phyloP scores from a whole-genome alignment of 35 echinoderm and acorn worm species.

The Anneissia japonica region DNA sequence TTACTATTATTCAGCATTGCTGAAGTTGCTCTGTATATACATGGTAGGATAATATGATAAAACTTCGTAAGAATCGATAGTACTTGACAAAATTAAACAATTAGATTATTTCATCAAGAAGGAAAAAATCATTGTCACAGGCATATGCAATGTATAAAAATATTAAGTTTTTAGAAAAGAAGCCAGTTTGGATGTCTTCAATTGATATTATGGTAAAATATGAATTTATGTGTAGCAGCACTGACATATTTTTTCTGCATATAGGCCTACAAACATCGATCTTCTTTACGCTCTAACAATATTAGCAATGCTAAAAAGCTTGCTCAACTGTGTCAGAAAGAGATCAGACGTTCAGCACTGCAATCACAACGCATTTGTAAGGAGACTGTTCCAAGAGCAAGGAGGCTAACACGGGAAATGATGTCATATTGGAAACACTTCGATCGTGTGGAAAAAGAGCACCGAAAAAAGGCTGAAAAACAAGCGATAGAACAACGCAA shows the following conservation, averaged over 20 bases:
- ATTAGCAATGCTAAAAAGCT: constrained; percentile 88
- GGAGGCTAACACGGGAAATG: constrained; percentile 94
- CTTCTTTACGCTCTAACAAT: constrained; percentile 78
- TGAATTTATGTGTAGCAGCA: too few species aligned
- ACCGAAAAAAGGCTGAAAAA: constrained; percentile 89
- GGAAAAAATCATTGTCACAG: too few species aligned
- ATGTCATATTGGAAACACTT: constrained; percentile 96
- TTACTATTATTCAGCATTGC: too few species aligned
- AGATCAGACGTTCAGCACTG: constrained; percentile 72
- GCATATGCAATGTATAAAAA: too few species aligned
- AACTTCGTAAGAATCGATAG: too few species aligned
- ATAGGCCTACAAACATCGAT: constrained; percentile 87
- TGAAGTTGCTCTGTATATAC: too few species aligned
- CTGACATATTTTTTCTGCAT: neutral
- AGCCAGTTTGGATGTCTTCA: too few species aligned
- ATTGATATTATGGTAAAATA: too few species aligned
- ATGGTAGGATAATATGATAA: too few species aligned
- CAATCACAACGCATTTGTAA: constrained; percentile 87
- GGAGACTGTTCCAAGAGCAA: constrained; percentile 77
- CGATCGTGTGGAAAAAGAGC: constrained; percentile 94
- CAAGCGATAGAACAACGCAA: constrained; percentile 92
- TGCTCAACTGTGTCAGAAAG: constrained; percentile 93
- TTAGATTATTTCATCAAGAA: too few species aligned
- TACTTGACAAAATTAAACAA: too few species aligned
- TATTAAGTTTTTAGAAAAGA: too few species aligned